phyloP scores from a whole-genome alignment of 64 coral and sea anemone genomes.

The Dendrophyllia cribrosa region DNA sequence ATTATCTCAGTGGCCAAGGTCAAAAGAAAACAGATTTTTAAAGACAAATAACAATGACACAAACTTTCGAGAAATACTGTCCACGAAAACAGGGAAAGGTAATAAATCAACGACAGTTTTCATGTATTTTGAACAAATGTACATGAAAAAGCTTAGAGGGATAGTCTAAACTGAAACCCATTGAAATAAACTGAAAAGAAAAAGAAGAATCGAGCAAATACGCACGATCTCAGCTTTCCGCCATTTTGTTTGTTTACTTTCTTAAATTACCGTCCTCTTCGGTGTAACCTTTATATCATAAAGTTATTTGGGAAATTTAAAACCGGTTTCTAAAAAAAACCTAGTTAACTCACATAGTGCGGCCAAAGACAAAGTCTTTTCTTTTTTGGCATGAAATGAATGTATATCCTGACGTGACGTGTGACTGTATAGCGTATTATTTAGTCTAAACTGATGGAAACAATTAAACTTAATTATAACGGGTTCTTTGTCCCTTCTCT shows the following conservation, averaged over 20 bases:
- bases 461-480: background rate
- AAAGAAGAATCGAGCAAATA: slow-evolving; percentile 9
- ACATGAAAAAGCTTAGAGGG: background rate
- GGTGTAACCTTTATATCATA: slow-evolving; percentile 1
- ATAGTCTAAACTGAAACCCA: background rate
- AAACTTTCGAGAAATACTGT: too few species aligned
- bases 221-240: slow-evolving; percentile 11
- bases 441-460: too few species aligned
- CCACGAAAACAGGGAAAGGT: too few species aligned
- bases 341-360: background rate
- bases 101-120: too few species aligned
- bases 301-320: slow-evolving; percentile 1
- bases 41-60: too few species aligned
- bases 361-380: background rate
- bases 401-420: too few species aligned
- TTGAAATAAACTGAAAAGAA: slow-evolving; percentile 6
- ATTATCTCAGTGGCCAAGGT: too few species aligned
- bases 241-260: slow-evolving; percentile 5
- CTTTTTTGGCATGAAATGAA: too few species aligned
- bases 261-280: background rate
- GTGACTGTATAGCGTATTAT: too few species aligned
- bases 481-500: slow-evolving; percentile 3
- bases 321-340: slow-evolving; percentile 3
- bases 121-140: too few species aligned
- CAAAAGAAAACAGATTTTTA: too few species aligned